Evolutionary conservation across 2,113 vertebrate genomes (phyloP), one percentile per base, ranked within the genome.

Genomic region (Grantiella picta): DNA sequence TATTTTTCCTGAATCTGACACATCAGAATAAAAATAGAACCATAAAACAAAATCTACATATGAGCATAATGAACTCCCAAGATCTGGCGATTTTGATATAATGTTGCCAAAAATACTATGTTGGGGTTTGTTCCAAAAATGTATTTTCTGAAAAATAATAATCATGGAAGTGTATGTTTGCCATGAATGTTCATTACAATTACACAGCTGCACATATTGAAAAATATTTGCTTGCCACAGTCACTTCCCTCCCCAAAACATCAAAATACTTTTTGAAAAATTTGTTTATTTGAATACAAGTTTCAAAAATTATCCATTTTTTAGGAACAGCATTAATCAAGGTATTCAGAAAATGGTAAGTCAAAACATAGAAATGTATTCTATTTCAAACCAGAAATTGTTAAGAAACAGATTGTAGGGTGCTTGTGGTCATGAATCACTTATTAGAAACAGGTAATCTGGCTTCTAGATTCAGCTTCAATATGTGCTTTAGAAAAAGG

Each of bases 71-170:
- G 31, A 94, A 45, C 16, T 53, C 47, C 31, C 3, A 15, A 44
- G 22, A 83, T 54, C 29, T 45, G 8, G 5, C 3, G 59, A 79
- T 60, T 69, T 65, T 31, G 12, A 21, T 13, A 50, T 45, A 73
- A 33, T 6, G 3, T 65, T 77, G 11, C 8, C 47, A 75, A 24
- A 75, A 88, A 70, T 83, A 75, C 2, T 18, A 6, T 50, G 8
- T 27, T 63, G 13, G 10, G 0, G 0, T 18, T 3, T 29, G 80
- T 56, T 38, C n/a, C 2, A 25, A 88, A 72, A 61, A 77, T 3
- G 0, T 60, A 15, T 57, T 83, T 83, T 70, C 52, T 61, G 15
- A 40, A 52, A 79, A 82, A 65, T 53, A 59, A 68, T 60, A 52
- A 44, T 59, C 3, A 38, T 33, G 68, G 9, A 79, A 47, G 13